A percentile compares a stretch with the other conserved stretches of the same genome.
These are phyloP conservation scores for Actenoides hombroni DNA, from an alignment of 2,113 vertebrate genomes.

Conservation along the genomic window DNA sequence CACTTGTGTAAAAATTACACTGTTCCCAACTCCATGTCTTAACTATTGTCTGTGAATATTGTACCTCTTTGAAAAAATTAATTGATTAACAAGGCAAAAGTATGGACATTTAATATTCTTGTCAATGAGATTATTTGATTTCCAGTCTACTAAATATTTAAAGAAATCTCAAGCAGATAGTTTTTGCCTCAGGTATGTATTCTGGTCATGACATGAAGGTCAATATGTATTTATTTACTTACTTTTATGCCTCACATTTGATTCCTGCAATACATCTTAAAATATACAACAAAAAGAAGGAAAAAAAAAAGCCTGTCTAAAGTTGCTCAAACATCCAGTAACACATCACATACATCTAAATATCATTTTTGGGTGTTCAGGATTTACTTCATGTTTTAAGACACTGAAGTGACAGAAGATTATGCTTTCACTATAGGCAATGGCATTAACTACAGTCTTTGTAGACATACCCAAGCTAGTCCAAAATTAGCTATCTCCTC, in stretches of 20 bases:
- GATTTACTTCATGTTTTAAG: background rate
- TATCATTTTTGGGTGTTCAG: background rate
- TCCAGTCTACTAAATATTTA: background rate
- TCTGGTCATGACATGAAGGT: background rate
- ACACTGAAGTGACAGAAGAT: background rate
- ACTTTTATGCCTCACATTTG: background rate
- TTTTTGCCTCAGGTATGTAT: background rate
- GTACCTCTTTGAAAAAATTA: background rate
- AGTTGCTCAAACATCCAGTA: background rate
- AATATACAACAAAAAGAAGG: background rate
- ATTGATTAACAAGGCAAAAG: background rate
- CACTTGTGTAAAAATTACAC: background rate
- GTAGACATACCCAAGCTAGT: background rate
- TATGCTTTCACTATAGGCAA: background rate
- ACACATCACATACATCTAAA: background rate
- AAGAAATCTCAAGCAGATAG: background rate
- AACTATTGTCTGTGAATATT: background rate
- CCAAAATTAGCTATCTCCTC: background rate
- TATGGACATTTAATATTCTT: background rate
- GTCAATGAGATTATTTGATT: conserved; percentile 24
- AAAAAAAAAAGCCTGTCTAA: background rate
- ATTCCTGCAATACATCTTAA: background rate
- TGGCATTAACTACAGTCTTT: background rate
- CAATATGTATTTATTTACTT: background rate
- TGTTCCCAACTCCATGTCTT: background rate